Evolutionary conservation across 2,888 invertebrate species (phyloP), one percentile per base, ranked within the genome.

Genomic region (Leptodirus hochenwartii): DNA sequence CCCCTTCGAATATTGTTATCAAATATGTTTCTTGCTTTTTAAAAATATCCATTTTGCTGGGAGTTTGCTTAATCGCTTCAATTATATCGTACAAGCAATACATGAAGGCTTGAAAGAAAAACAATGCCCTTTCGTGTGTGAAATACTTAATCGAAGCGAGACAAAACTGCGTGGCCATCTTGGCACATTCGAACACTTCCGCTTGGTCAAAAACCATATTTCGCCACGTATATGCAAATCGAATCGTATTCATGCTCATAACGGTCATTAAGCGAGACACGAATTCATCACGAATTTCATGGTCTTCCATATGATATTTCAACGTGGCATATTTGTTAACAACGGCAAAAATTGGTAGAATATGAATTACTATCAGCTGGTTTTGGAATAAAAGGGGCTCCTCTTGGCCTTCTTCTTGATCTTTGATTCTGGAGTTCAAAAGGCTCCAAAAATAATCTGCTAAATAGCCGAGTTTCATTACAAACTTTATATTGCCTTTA

Each of bases 1-100:
- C 54, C 1, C 65, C 68, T 32, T 77, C 70, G 33, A 81, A 51
- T 1, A 78, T 59, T n/a, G 71, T 63, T 6, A 68, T 66, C 45
- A 77, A 54, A 15, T 75, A 64, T 23, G 53, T 51, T 1, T 61
- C 31, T 12, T 50, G 41, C 15, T 40, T 41, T 2, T 38, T 29
- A 31, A 49, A 41, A n/a, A 40, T 12, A 5, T 41, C 38, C 1
- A 40, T 23, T 3, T 32, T 34, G 11, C 41, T 39, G 2, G 44
- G 43, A 15, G 43, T 38, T 11, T 43, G 39, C 17, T 42, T 46
- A 2, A 51, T 29, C 13, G 39, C 33, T 14, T 33, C 24, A 6
- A 53, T 50, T 29, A 67, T 65, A 42, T 69, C 66, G 39, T 65
- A 62, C 0, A 76, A 47, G 1, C 62, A 58, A 44, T 71, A 70